A percentile compares a stretch with the other conserved stretches of the same genome.
Conservation (phyloP, 2,113 vertebrate genomes). For the Clarias gariepinus region DNA sequence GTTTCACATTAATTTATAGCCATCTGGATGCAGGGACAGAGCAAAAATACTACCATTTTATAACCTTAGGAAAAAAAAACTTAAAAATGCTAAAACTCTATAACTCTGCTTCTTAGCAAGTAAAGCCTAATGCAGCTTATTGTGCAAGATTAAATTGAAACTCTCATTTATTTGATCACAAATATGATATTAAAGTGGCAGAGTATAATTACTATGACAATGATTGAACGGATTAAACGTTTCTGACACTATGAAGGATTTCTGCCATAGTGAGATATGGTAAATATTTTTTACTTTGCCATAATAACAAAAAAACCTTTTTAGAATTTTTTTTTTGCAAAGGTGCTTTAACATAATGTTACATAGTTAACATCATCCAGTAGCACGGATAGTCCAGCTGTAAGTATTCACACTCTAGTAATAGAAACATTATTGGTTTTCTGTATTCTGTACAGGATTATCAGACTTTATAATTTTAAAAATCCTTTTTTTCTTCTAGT, state of each 20-base stretch:
- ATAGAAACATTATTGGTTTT: not conserved
- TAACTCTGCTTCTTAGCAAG: not conserved
- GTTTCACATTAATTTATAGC: not conserved
- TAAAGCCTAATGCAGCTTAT: not conserved
- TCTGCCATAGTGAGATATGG: not conserved
- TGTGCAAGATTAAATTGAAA: not conserved
- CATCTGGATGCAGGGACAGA: not conserved
- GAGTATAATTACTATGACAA: not conserved
- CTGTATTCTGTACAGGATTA: not conserved
- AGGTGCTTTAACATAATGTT: not conserved
- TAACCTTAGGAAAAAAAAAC: not conserved
- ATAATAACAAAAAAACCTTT: not conserved
- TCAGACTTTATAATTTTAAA: not conserved
- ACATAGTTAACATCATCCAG: not conserved
- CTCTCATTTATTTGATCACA: not conserved
- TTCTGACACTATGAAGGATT: not conserved
- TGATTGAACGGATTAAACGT: not conserved
- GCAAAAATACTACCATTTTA: not conserved
- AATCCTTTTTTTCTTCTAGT: not conserved
- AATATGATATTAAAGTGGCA: no score
- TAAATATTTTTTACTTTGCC: not conserved
- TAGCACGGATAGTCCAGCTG: no score
- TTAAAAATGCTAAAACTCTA: not conserved
- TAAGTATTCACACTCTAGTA: not conserved
- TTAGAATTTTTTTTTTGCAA: not conserved